Percentiles rank a stretch among this genome's conserved stretches.
Evolutionary conservation across 2,797 vertebrate genomes (phyloP).

Genomic region (Psittacula echo): DNA sequence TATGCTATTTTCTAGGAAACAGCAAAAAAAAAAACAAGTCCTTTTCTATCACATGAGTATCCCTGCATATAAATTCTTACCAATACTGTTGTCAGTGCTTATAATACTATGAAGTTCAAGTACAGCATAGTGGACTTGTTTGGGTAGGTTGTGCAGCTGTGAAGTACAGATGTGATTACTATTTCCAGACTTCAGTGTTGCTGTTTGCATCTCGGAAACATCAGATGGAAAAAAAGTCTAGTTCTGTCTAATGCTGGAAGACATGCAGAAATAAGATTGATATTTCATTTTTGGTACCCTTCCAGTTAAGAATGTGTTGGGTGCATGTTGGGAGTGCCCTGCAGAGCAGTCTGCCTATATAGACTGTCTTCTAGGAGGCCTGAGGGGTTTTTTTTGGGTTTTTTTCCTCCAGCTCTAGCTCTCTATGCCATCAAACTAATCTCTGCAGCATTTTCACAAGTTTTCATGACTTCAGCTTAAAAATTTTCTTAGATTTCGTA

Average conservation of each 20-base stretch:
- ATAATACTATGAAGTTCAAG: no score
- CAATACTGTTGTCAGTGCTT: background rate
- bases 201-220: background rate
- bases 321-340: rapidly evolving
- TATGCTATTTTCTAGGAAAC: background rate
- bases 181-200: background rate
- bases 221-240: background rate
- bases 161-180: background rate
- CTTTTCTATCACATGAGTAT: background rate
- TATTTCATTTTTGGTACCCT: background rate
- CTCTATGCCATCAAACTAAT: background rate
- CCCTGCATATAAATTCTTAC: background rate
- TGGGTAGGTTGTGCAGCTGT: background rate
- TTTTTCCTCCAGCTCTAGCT: background rate
- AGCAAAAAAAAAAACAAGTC: no score
- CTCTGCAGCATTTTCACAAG: background rate
- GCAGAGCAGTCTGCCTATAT: background rate
- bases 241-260: background rate
- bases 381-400: background rate
- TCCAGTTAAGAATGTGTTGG: background rate
- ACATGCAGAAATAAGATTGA: background rate
- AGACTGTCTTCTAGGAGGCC: background rate
- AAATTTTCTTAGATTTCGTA: background rate
- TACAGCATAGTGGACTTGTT: background rate
- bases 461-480: background rate